phyloP scores from a whole-genome alignment of 2,888 invertebrate genomes.

The Xylophagus ater region DNA sequence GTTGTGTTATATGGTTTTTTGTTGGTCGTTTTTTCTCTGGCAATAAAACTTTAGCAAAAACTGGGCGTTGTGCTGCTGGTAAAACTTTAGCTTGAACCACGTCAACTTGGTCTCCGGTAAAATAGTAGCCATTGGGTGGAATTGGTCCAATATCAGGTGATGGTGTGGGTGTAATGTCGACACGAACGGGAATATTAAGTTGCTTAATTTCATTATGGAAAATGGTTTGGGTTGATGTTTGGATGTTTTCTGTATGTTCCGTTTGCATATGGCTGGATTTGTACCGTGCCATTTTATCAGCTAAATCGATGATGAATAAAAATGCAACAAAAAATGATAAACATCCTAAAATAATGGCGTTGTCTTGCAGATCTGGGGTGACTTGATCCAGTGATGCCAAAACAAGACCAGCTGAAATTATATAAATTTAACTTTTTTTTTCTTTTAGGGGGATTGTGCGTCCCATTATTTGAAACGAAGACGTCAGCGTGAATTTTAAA shows the following conservation, averaged over 20 bases:
- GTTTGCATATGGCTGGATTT: conserved; percentile 18
- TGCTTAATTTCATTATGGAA: conserved; percentile 2
- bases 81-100: conserved; percentile 17
- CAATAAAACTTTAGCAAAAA: conserved; percentile 17
- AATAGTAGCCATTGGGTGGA: conserved; percentile 17
- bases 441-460: too few relatives aligned
- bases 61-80: conserved; percentile 18
- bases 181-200: conserved; percentile 2
- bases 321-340: conserved; percentile 21
- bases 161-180: conserved; percentile 11
- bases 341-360: conserved; percentile 21
- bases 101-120: conserved; percentile 17
- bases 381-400: conserved; percentile 21
- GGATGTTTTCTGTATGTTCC: conserved; percentile 12
- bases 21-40: conserved; percentile 17
- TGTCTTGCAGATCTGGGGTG: conserved; percentile 19
- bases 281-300: conserved; percentile 17
- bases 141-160: conserved; percentile 10
- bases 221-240: conserved; percentile 11
- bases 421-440: not conserved
- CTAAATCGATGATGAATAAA: conserved; percentile 20
- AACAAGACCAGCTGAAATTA: conserved; percentile 18
- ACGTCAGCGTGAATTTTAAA: too few relatives aligned
- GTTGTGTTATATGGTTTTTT: conserved; percentile 7
- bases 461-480: too few relatives aligned